phyloP scores from a whole-genome alignment of 2,113 vertebrate genomes.

The Sphaerodactylus townsendi region DNA sequence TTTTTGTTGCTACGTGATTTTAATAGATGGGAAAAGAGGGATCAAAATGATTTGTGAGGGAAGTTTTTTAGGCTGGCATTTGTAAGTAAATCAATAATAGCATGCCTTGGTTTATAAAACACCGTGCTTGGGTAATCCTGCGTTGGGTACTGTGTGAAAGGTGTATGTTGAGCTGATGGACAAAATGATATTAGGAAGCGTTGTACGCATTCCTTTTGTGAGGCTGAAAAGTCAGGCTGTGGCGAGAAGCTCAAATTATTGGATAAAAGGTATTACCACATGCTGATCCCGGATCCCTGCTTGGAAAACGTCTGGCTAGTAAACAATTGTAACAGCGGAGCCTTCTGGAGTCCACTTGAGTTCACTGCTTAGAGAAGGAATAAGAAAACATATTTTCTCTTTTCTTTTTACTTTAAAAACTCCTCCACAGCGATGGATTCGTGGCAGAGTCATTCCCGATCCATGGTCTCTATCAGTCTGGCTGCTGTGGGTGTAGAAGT shows the following conservation, averaged over 20 bases:
- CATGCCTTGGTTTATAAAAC: neutral
- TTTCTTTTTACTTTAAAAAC: neutral
- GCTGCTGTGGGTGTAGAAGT: neutral
- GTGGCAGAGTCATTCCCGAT: rapidly evolving
- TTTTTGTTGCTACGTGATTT: neutral
- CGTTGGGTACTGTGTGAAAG: neutral
- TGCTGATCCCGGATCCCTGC: neutral
- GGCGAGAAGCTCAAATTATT: neutral
- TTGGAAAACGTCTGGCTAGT: neutral
- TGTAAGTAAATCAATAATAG: rapidly evolving
- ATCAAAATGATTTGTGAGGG: neutral
- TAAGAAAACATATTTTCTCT: neutral
- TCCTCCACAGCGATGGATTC: neutral
- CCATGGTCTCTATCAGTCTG: neutral
- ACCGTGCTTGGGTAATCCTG: neutral
- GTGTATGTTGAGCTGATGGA: neutral
- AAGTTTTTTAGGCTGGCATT: neutral
- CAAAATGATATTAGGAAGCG: neutral
- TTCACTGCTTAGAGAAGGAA: neutral
- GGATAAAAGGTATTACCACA: neutral
- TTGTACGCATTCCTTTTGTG: neutral
- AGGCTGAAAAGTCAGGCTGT: rapidly evolving
- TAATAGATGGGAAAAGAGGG: neutral
- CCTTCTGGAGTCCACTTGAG: neutral
- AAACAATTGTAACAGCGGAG: neutral